Base-by-base conservation (phyloP, 2,888 invertebrate genomes). In the Orchestes rusci region DNA sequence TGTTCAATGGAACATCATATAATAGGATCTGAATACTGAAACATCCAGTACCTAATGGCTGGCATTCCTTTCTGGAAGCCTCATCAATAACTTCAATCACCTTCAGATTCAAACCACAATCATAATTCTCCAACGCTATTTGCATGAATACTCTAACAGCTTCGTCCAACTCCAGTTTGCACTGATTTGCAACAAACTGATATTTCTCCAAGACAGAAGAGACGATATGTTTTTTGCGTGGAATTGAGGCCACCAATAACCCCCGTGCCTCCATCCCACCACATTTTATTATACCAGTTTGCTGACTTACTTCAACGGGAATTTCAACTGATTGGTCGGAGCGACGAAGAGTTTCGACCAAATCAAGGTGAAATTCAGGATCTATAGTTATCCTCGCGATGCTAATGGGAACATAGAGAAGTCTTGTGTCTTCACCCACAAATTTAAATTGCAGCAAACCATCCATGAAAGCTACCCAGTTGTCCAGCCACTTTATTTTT, bases 401-500 rank as follows among this genome's bases (percentile, higher is more conserved):
- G 16, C 73, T 65, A 1, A 75, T 76, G 83, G n/a, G n/a, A n/a
- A n/a, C n/a, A n/a, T n/a, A n/a, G n/a, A n/a, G n/a, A n/a, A n/a
- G n/a, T n/a, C n/a, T 71, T 0, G 79, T 78, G 54, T 82, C 80
- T 27, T 76, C 71, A 12, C 78, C 76, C 13, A 88, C 61, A 42
- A 90, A 80, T 7, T 57, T 56, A 56, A 86, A 75, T 67, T 92
- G 92, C 8, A 93, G 72, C 80, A 92, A 82, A 39, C 85, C 84
- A 67, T 92, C 92, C 73, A 92, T 77, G 67, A 88, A 91, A 1
- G 88, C 77, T 8, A 89, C 82, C 89, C 89, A 92, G 68, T 90
- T 88, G 13, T 54, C 47, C 1, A 51, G 35, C 62, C 62, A 62
- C 43, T 50, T 46, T 13, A 62, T 53, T 8, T 44, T 46, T 17